Base-by-base conservation (phyloP, 1,140 invertebrate species). In the Drosophila parabipectinata region DNA sequence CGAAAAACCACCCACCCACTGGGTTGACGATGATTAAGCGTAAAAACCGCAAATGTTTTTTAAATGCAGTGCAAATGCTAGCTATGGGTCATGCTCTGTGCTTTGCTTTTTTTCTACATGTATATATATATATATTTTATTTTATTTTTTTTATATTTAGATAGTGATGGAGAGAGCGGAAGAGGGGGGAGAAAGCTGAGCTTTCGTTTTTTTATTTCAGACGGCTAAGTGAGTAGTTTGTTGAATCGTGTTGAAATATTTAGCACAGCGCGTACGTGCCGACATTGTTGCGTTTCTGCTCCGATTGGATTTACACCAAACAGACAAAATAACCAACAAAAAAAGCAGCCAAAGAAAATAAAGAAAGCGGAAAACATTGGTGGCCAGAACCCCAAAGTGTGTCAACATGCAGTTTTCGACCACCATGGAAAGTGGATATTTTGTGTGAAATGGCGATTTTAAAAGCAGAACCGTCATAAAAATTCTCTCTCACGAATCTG, bases 31-130 rank as follows among this genome's bases (percentile, higher is more conserved):
- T 88, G 83, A 88, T 88, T 83, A 79, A 88, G 83, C 83, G 72
- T 83, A 88, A 88, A 87, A 88, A 74, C 83, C 83, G 72, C 83
- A 88, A 88, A 88, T 88, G 83, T 88, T 83, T 88, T 88, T 88
- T 88, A 88, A 88, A 88, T 88, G 83, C 83, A 88, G 83, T 87
- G 83, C 83, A 79, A 87, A 88, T 88, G 83, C 68, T 68, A 55
- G 45, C 41, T 21, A 4, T 28, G 57, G 73, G 54, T 51, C 66
- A 69, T 69, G 66, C 66, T 45, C 63, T 28, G 48, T 41, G 30
- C 18, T 53, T 14, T 45, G 45, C 47, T 53, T 32, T 59, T 37
- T 52, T 32, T 18, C 15, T 59, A 30, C 47, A 18, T 56, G 21
- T 15, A 3, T 58, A 6, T 39, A 26, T 55, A n/a, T 26, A n/a